Evolutionary conservation across 2,888 invertebrate species (phyloP).

Genomic region (Lathronympha strigana): DNA sequence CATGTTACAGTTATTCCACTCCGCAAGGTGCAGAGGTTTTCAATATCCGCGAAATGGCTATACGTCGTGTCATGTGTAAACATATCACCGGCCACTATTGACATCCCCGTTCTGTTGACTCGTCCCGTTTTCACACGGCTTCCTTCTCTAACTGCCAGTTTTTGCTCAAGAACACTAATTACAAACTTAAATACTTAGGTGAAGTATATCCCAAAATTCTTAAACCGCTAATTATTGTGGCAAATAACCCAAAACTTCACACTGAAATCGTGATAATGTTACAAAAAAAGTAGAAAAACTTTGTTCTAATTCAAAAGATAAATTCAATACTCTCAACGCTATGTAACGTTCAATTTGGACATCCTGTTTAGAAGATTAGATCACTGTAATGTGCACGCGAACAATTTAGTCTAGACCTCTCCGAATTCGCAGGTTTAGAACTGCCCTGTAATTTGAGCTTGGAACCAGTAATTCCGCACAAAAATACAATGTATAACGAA

Average conservation of each 20-base stretch:
- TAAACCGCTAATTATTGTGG: constrained; percentile 29
- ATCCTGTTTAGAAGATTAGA: constrained; percentile 69
- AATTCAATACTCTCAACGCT: constrained; percentile 48
- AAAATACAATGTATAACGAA: constrained; percentile 40
- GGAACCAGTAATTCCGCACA: constrained; percentile 50
- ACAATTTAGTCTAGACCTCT: constrained; percentile 51
- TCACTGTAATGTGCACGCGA: constrained; percentile 62
- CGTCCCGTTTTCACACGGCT: constrained; percentile 51
- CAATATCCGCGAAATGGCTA: constrained; percentile 50
- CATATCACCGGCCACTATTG: constrained; percentile 46
- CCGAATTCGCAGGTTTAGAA: constrained; percentile 38
- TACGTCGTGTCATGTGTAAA: constrained; percentile 49
- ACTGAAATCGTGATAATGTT: constrained; percentile 39
- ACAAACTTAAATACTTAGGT: constrained; percentile 26
- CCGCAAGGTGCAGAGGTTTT: neutral
- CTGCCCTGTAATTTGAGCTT: constrained; percentile 28
- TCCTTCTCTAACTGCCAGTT: constrained; percentile 40
- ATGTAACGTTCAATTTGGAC: constrained; percentile 60
- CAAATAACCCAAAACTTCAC: constrained; percentile 46
- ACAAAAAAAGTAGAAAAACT: constrained; percentile 46
- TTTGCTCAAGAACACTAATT: constrained; percentile 43
- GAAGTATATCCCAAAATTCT: constrained; percentile 24
- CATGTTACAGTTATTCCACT: neutral
- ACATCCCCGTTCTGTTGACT: constrained; percentile 49
- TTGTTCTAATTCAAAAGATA: constrained; percentile 46